A percentile compares a stretch with the other conserved stretches of the same genome.
Evolutionary conservation across 2,888 invertebrate genomes (phyloP).

Genomic region (Erynnis tages): DNA sequence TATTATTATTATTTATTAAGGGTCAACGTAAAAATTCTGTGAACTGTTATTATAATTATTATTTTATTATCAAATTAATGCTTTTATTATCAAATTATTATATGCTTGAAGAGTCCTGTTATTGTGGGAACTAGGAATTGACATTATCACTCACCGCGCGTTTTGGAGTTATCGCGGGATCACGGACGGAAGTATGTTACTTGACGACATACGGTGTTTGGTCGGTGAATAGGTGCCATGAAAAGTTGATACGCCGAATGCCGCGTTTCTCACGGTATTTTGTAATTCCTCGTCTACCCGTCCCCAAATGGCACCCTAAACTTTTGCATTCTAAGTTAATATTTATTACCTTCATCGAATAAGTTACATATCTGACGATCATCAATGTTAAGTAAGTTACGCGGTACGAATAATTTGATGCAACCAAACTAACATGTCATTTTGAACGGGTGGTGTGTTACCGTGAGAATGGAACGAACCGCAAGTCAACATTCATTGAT

Average conservation of each 20-base stretch:
- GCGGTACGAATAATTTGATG: conserved; percentile 1
- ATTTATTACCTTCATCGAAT: not conserved
- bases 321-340: conserved; percentile 6
- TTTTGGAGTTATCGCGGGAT: conserved; percentile 65
- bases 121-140: conserved; percentile 58
- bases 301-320: conserved; percentile 7
- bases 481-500: conserved; percentile 61
- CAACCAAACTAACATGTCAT: conserved; percentile 14
- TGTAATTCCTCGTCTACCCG: conserved; percentile 3
- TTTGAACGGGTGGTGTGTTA: conserved; percentile 31
- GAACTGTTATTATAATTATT: no score
- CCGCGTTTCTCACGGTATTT: conserved; percentile 62
- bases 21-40: no score
- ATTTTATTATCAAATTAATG: no score
- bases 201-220: conserved; percentile 60
- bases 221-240: no score
- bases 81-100: no score
- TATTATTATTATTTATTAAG: no score
- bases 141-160: conserved; percentile 66
- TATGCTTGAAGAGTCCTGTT: no score
- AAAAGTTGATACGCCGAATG: conserved; percentile 37
- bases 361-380: conserved; percentile 1
- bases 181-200: conserved; percentile 69
- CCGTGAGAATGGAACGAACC: conserved; percentile 61
- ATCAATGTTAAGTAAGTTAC: not conserved